Conservation (phyloP, 2,888 invertebrate genomes). For the Acleris laterana region DNA sequence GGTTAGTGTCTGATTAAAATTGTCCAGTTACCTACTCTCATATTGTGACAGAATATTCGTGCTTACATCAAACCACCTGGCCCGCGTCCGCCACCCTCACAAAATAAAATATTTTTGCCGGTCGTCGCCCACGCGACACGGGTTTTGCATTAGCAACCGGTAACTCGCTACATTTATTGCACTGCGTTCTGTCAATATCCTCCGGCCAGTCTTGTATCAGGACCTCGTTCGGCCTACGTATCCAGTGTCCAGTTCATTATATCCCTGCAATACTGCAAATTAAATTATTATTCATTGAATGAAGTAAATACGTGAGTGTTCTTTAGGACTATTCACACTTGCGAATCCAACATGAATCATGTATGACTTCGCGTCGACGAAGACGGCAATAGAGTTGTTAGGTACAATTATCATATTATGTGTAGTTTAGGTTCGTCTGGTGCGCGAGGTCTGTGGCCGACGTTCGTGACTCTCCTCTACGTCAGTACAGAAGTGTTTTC, state of each 20-base stretch:
- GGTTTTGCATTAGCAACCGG: slow-evolving; percentile 71
- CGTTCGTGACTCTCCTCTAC: slow-evolving; percentile 47
- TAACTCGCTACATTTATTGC: slow-evolving; percentile 55
- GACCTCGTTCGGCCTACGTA: slow-evolving; percentile 42
- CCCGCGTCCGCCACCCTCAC: slow-evolving; percentile 55
- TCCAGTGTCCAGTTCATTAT: slow-evolving; percentile 35
- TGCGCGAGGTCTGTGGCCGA: slow-evolving; percentile 43
- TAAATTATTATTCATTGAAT: slow-evolving; percentile 27
- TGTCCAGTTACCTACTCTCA: slow-evolving; percentile 2
- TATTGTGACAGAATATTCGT: slow-evolving; percentile 16
- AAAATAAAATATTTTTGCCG: slow-evolving; percentile 57
- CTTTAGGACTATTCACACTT: slow-evolving; percentile 40
- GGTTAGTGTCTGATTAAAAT: neutral
- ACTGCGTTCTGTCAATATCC: slow-evolving; percentile 50
- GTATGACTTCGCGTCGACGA: slow-evolving; percentile 52
- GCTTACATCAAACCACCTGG: slow-evolving; percentile 24
- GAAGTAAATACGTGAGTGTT: slow-evolving; percentile 45
- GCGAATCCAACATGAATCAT: slow-evolving; percentile 57
- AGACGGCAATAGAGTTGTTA: slow-evolving; percentile 53
- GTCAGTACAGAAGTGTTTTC: slow-evolving; percentile 49
- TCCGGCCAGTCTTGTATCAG: slow-evolving; percentile 42
- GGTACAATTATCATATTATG: slow-evolving; percentile 54
- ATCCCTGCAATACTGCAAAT: slow-evolving; percentile 23
- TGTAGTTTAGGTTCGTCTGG: slow-evolving; percentile 53
- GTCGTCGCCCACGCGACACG: slow-evolving; percentile 55